Evolutionary conservation across 2,113 vertebrate species (phyloP), one percentile per base, ranked within the genome.

Genomic region (Amphiprion percula): DNA sequence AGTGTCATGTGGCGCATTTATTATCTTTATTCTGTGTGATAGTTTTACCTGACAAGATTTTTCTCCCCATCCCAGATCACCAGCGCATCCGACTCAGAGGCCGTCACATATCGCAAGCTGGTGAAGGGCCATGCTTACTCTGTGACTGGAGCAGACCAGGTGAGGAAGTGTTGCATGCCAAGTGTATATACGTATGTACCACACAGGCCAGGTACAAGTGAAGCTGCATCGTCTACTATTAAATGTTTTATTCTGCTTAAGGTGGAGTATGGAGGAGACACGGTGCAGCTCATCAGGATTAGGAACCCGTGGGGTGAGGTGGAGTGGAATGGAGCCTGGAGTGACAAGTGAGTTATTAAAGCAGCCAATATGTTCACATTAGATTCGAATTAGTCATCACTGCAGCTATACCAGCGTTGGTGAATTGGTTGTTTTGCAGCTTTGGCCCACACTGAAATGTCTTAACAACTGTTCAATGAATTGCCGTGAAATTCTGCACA

Each of bases 321-420:
- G 92, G 96, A 97, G 86, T 97, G 96, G 96, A 96, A 88, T 0
- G 97, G 96, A 86, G 91, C 95, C 77, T 98, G 97, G 97, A 97
- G 96, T 49, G 96, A 97, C 74, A 79, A 86, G 96, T 97, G 91
- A 73, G 93, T 73, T 17, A 1, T 37, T 12, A 19, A 21, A 14
- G 5, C 8, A 54, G 16, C n/a, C 47, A 6, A 19, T 24, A 19
- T 65, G 33, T 37, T 37, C 7, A 8, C 33, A 37, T 37, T 44
- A 12, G 2, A 44, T 15, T 44, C 14, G 1, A 44, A 15, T 44
- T 44, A 44, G 12, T 44, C 41, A 15, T 44, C 41, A 44, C 12
- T 44, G 41, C 41, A 44, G 41, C 41, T 44, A 44, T 2, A 14
- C 41, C 41, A 14, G 1, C 14, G 41, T 15, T 44, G 11, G 12